Conservation (phyloP, 2,797 vertebrate species). For the Rallus crepitans region DNA sequence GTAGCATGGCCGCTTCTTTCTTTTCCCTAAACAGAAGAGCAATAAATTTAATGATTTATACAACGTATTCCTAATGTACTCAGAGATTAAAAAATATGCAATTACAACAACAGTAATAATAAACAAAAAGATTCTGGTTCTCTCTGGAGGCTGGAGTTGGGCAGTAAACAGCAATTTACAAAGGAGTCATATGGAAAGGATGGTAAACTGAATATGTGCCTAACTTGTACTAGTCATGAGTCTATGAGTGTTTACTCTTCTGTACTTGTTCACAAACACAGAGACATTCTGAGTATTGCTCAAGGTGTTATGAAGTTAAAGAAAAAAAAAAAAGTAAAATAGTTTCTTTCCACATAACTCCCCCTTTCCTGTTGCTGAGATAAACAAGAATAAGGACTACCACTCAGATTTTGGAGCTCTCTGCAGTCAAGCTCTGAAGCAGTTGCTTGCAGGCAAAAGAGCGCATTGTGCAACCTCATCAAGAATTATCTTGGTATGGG, state of each 20-base stretch:
- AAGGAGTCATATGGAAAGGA: neutral
- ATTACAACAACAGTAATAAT: neutral
- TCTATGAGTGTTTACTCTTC: neutral
- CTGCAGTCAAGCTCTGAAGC: neutral
- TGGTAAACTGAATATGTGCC: neutral
- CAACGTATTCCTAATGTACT: conserved; percentile 34
- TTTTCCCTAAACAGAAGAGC: conserved; percentile 50
- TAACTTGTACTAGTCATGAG: conserved; percentile 29
- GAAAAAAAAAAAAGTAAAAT: neutral
- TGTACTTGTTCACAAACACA: neutral
- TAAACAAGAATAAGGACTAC: neutral
- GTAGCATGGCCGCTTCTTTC: neutral
- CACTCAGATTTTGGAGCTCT: neutral
- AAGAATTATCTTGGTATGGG: conserved; percentile 2
- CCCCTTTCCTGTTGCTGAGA: neutral
- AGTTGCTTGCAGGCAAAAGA: neutral
- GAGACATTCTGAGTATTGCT: neutral
- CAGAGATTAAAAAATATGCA: conserved; percentile 42
- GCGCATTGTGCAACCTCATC: neutral
- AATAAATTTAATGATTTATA: conserved; percentile 73
- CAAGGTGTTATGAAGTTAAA: neutral
- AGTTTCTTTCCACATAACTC: neutral
- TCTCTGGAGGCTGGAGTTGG: neutral
- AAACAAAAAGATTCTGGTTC: conserved; percentile 6
- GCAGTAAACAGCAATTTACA: neutral